Evolutionary conservation across 2,797 vertebrate genomes (phyloP).

Genomic region (Epinephelus awoara): DNA sequence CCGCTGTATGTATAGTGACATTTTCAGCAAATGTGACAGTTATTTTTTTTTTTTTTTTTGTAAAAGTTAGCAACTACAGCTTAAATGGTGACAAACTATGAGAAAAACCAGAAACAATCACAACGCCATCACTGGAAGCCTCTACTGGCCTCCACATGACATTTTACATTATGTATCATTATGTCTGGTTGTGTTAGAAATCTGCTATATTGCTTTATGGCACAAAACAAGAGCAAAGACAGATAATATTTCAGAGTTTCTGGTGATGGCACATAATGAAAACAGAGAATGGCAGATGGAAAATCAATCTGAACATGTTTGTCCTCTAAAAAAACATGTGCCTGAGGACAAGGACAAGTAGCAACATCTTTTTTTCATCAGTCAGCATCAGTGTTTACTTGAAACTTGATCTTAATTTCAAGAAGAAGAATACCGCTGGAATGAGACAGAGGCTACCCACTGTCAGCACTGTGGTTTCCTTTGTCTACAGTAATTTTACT

Average conservation of each 20-base stretch:
- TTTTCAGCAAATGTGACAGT: too few species aligned
- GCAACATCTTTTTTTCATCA: slow-evolving; percentile 63
- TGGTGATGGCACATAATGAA: slow-evolving; percentile 8
- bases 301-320: slow-evolving; percentile 40
- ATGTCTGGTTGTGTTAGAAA: slow-evolving; percentile 2
- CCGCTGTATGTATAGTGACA: too few species aligned
- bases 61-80: neutral
- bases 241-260: slow-evolving; percentile 25
- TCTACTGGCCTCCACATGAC: neutral
- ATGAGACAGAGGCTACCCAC: slow-evolving; percentile 24
- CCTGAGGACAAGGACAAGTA: slow-evolving; percentile 31
- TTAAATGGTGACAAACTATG: neutral
- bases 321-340: slow-evolving; percentile 20
- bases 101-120: neutral
- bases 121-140: neutral
- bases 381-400: slow-evolving; percentile 33
- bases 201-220: slow-evolving; percentile 4
- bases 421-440: slow-evolving; percentile 23
- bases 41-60: too few species aligned
- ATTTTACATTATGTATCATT: neutral
- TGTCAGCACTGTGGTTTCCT: slow-evolving; percentile 22
- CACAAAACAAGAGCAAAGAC: neutral
- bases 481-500: slow-evolving; percentile 11
- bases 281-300: slow-evolving; percentile 31
- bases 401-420: slow-evolving; percentile 50